These are phyloP conservation scores for Pheosia gnoma DNA, from an alignment of 2,888 invertebrate species.

Conservation along the genomic window DNA sequence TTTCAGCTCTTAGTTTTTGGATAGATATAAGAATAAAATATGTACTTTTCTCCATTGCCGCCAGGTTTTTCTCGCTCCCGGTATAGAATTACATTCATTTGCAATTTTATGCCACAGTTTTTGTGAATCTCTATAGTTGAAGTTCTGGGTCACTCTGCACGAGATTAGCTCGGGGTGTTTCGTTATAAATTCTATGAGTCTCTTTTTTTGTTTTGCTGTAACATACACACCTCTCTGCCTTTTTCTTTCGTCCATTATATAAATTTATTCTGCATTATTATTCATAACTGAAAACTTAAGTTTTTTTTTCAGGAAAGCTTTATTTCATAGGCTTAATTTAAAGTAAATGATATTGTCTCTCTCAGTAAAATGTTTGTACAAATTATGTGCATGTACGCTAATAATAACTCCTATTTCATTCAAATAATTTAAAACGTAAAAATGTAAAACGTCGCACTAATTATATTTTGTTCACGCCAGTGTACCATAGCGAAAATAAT, in stretches of 20 bases:
- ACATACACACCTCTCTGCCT: slow-evolving; percentile 61
- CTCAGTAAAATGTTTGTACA: no score
- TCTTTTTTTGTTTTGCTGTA: slow-evolving; percentile 68
- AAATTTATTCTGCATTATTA: neutral
- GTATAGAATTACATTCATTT: slow-evolving; percentile 68
- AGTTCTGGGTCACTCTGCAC: slow-evolving; percentile 63
- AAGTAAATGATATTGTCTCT: no score
- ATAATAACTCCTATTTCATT: no score
- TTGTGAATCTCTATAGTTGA: slow-evolving; percentile 65
- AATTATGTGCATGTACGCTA: no score
- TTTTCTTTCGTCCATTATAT: slow-evolving; percentile 58
- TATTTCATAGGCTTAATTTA: no score
- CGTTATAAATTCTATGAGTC: slow-evolving; percentile 65
- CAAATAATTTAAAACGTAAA: no score
- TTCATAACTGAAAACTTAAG: no score
- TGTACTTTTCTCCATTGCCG: slow-evolving; percentile 75
- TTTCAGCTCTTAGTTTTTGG: no score
- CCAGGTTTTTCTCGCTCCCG: slow-evolving; percentile 75
- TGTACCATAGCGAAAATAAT: no score
- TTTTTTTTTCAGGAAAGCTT: no score
- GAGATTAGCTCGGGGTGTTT: slow-evolving; percentile 68
- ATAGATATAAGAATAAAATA: slow-evolving; percentile 3
- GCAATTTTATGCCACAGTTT: slow-evolving; percentile 69
- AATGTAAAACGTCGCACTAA: no score
- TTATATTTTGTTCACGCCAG: no score